These are phyloP conservation scores for Aphelocoma coerulescens DNA, from an alignment of 2,113 vertebrate genomes.

Conservation along the genomic window DNA sequence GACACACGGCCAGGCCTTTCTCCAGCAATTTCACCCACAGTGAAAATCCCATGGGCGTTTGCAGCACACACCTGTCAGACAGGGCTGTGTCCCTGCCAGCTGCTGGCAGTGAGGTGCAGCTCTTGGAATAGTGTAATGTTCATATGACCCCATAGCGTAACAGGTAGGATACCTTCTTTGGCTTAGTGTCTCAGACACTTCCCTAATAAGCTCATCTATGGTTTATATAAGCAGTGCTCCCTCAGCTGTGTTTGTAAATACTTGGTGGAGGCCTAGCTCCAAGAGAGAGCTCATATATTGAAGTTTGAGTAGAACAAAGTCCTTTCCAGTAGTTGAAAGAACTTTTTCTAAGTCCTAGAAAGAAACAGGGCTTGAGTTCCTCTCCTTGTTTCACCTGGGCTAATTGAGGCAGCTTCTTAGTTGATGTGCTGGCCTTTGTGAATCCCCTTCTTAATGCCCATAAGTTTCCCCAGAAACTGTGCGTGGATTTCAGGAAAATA, in stretches of 20 bases:
- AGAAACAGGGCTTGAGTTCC: not conserved
- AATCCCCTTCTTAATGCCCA: not conserved
- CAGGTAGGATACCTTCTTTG: not conserved
- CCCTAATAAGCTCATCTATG: not conserved
- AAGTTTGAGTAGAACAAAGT: not conserved
- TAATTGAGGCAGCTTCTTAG: not conserved
- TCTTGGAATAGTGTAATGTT: not conserved
- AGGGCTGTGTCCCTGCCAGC: not conserved
- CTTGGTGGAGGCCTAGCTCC: not conserved
- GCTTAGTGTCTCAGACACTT: not conserved
- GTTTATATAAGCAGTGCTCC: not conserved
- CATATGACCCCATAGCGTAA: not conserved
- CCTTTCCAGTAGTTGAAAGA: not conserved
- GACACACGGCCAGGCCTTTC: accelerated
- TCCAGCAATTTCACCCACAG: accelerated
- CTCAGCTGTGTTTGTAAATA: not conserved
- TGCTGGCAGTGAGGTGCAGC: not conserved
- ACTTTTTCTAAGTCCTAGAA: not conserved
- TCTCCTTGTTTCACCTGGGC: not conserved
- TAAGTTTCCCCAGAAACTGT: not conserved
- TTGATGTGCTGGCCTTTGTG: not conserved
- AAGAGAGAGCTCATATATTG: not conserved
- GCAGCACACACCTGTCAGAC: accelerated
- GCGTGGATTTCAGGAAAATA: not conserved
- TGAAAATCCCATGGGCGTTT: accelerated